A percentile compares a stretch with the other conserved stretches of the same genome.
These are phyloP conservation scores for Poecilobothrus nobilitatus DNA, from an alignment of 2,888 invertebrate species.

Conservation along the genomic window DNA sequence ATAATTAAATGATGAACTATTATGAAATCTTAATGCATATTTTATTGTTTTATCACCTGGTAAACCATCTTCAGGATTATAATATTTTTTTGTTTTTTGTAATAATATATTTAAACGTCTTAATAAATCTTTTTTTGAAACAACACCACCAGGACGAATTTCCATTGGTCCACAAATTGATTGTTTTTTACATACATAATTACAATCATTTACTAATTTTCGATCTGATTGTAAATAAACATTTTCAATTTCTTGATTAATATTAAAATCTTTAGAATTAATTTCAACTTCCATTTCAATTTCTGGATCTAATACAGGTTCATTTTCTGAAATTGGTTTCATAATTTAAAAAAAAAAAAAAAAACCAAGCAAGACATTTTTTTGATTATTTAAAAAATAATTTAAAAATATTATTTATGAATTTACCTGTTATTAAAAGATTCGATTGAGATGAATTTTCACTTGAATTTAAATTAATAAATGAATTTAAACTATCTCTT, in stretches of 20 bases:
- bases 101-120: constrained; percentile 12
- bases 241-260: neutral
- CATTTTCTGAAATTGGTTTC: no score
- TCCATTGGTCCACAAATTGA: no score
- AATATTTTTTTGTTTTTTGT: constrained; percentile 14
- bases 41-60: constrained; percentile 19
- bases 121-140: constrained; percentile 1
- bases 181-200: no score
- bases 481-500: neutral
- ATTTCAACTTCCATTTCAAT: neutral
- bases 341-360: no score
- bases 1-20: neutral
- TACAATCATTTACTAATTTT: no score
- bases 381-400: no score
- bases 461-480: neutral
- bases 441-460: constrained; percentile 1
- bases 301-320: no score
- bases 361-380: no score
- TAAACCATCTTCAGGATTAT: constrained; percentile 15
- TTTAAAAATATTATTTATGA: no score
- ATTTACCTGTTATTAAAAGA: neutral
- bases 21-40: constrained; percentile 16
- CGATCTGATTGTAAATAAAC: no score
- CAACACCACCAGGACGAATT: neutral
- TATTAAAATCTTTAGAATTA: neutral